These are phyloP conservation scores for Hipparchia sbordonii DNA, from an alignment of 2,888 invertebrate species.

Conservation along the genomic window DNA sequence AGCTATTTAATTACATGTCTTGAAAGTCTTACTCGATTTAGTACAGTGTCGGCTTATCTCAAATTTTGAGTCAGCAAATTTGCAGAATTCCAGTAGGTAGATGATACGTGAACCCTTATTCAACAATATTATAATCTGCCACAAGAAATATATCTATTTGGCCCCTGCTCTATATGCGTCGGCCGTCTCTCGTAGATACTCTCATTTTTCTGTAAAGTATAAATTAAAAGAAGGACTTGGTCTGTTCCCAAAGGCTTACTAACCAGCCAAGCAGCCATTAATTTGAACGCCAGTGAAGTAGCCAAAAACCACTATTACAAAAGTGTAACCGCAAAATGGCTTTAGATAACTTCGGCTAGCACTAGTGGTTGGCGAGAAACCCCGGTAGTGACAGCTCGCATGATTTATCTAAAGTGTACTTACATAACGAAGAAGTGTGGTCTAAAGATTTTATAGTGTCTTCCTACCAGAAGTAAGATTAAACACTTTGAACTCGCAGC, in stretches of 20 bases:
- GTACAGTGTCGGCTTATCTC: no score
- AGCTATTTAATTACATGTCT: no score
- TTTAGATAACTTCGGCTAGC: slow-evolving; percentile 13
- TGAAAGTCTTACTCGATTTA: no score
- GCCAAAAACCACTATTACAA: slow-evolving; percentile 14
- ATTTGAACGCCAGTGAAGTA: background rate
- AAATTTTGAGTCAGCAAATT: no score
- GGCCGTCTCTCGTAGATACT: background rate
- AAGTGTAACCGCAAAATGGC: slow-evolving; percentile 18
- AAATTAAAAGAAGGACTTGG: background rate
- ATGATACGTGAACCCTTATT: no score
- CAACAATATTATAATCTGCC: background rate
- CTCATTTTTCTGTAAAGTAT: background rate
- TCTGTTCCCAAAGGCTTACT: background rate
- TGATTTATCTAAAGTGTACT: slow-evolving; percentile 23
- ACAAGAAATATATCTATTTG: background rate
- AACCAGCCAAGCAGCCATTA: background rate
- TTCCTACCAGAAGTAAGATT: background rate
- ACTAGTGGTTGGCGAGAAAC: slow-evolving; percentile 21
- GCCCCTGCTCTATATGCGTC: background rate
- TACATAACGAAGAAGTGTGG: slow-evolving; percentile 18
- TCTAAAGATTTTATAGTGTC: slow-evolving; percentile 16
- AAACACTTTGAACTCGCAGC: background rate
- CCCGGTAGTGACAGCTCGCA: slow-evolving; percentile 21
- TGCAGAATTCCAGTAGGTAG: no score